Base-by-base conservation (phyloP, 2,113 vertebrate species). In the Chamaetylas fuelleborni region DNA sequence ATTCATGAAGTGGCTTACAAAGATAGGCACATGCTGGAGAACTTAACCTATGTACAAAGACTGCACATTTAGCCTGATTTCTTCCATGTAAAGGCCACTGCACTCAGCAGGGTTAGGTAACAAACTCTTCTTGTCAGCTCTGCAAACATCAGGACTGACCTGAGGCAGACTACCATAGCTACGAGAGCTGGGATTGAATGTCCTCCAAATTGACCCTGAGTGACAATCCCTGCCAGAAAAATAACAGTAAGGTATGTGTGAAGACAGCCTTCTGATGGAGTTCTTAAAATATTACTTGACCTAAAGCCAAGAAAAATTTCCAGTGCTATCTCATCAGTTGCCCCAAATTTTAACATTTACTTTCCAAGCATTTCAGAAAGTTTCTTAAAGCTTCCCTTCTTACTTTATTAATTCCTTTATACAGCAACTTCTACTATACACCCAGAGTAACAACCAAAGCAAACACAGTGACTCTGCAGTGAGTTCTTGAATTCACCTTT, bases 221-320 rank as follows among this genome's bases (percentile, higher is more conserved):
- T 93, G 94, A 95, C 95, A 95, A 79, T 51, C 86, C 80, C 85
- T 95, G 86, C 85, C 95, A 94, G 93, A 97, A 92, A 88, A 93
- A 95, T 95, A 94, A 93, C 58, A 85, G 65, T 43, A 81, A 90
- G 91, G 80, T 90, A 88, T 61, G 90, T 5, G 1, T 72, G 90
- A 89, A 86, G 92, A 60, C 77, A 90, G 94, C 60, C 79, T 92
- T 87, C 91, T 40, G 51, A 95, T 89, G 83, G 83, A 40, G 28
- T 74, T 71, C 93, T 92, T 89, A 90, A 96, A 96, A 93, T 92
- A 97, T 29, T 73, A 71, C 53, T 92, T 91, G 69, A 89, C 84
- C 93, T 90, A 69, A 77, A 94, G 95, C 80, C 36, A 81, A 62
- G 81, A 71, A 92, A 83, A 51, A 45, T 50, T 69, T 62, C 72